These are phyloP conservation scores for Numenius phaeopus DNA, from an alignment of 2,797 vertebrate genomes.

Conservation along the genomic window DNA sequence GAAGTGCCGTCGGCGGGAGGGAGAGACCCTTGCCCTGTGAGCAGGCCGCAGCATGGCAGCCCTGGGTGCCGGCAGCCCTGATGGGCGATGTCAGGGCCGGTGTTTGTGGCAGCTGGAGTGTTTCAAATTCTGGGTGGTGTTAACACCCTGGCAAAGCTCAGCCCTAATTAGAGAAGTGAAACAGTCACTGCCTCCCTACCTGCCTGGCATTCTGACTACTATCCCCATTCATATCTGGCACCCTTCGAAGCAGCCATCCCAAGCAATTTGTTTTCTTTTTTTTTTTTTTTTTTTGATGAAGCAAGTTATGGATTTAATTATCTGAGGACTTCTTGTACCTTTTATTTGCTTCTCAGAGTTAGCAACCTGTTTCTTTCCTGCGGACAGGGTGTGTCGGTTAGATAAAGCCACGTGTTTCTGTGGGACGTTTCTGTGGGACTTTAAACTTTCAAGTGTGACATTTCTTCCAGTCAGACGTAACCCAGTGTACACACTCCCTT, in stretches of 20 bases:
- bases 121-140: too few species aligned
- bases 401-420: not conserved
- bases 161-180: not conserved
- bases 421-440: slow-evolving; percentile 40
- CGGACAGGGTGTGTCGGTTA: not conserved
- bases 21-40: not conserved
- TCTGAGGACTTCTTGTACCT: not conserved
- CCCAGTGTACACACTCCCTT: not conserved
- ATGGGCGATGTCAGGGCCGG: rapidly evolving
- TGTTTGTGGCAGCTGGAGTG: not conserved
- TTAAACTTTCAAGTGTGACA: not conserved
- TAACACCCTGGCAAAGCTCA: not conserved
- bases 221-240: not conserved
- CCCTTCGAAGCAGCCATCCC: not conserved
- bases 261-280: not conserved
- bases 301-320: not conserved
- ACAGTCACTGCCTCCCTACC: not conserved
- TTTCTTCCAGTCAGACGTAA: not conserved
- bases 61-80: rapidly evolving
- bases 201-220: not conserved
- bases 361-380: not conserved
- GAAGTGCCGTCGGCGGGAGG: not conserved
- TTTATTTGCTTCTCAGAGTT: not conserved
- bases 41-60: not conserved
- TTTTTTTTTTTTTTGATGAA: not conserved